Conservation (phyloP, 2,113 vertebrate genomes). For the Lipotes vexillifer region DNA sequence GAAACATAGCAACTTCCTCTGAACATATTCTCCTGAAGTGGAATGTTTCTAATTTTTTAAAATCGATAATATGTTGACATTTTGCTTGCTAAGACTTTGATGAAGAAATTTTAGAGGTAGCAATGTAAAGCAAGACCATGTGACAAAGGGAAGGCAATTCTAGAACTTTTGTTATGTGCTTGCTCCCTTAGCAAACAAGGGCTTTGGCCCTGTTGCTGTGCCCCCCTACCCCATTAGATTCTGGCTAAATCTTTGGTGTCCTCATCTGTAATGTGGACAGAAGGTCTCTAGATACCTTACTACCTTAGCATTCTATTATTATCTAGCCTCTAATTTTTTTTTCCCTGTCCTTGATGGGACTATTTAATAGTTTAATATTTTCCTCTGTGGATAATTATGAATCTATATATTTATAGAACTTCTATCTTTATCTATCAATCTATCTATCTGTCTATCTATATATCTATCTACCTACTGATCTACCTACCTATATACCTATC, state of each 20-base stretch:
- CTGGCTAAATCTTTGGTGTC: background rate
- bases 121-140: background rate
- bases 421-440: background rate
- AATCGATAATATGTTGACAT: background rate
- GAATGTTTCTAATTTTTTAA: background rate
- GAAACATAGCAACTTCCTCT: background rate
- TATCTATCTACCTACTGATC: background rate
- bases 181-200: background rate
- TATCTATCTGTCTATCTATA: background rate
- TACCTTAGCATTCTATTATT: background rate
- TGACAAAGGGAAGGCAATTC: background rate
- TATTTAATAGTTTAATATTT: background rate
- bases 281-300: background rate
- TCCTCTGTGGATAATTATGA: background rate
- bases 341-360: background rate
- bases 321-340: background rate
- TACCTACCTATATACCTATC: background rate
- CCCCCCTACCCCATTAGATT: background rate
- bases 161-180: background rate
- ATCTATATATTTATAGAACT: background rate
- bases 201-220: background rate
- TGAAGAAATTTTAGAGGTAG: background rate
- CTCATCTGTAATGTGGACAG: background rate
- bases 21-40: background rate
- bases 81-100: conserved; percentile 7